phyloP scores from a whole-genome alignment of 2,888 invertebrate species.

The Chrysotoxum bicinctum region DNA sequence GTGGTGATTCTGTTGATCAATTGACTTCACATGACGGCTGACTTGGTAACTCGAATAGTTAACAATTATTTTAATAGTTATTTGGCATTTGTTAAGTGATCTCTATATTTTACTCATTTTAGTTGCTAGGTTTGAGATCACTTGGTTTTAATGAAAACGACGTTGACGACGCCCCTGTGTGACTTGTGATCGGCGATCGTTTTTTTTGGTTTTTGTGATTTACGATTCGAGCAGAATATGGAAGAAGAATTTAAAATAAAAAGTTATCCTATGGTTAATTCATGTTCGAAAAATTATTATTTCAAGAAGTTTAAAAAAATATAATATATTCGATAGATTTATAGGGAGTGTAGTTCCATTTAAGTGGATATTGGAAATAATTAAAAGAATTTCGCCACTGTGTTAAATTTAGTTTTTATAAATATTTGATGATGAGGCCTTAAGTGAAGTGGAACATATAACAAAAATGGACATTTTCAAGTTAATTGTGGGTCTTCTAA shows the following conservation, averaged over 20 bases:
- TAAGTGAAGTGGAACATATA: too few species aligned
- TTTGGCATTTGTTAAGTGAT: constrained; percentile 35
- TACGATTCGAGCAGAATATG: neutral
- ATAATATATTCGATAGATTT: neutral
- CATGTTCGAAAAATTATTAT: neutral
- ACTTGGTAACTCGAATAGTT: constrained; percentile 32
- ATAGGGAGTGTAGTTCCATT: neutral
- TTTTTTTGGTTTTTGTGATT: constrained; percentile 13
- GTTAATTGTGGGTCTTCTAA: too few species aligned
- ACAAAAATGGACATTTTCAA: too few species aligned
- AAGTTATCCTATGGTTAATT: constrained; percentile 7
- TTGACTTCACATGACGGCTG: constrained; percentile 26
- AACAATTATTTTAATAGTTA: constrained; percentile 42
- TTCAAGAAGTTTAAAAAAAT: neutral
- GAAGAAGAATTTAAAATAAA: constrained; percentile 14
- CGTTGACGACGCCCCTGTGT: constrained; percentile 37
- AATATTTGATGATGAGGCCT: too few species aligned
- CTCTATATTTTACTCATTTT: constrained; percentile 27
- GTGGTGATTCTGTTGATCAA: constrained; percentile 40
- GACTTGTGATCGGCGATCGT: neutral
- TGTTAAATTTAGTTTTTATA: too few species aligned
- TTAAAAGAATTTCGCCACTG: too few species aligned
- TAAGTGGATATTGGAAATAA: too few species aligned
- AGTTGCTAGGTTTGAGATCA: constrained; percentile 24
- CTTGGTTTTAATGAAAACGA: constrained; percentile 11